Percentiles rank a stretch among this genome's conserved stretches.
Evolutionary conservation across 2,888 invertebrate species (phyloP).

Genomic region (Eustalomyia histrio): DNA sequence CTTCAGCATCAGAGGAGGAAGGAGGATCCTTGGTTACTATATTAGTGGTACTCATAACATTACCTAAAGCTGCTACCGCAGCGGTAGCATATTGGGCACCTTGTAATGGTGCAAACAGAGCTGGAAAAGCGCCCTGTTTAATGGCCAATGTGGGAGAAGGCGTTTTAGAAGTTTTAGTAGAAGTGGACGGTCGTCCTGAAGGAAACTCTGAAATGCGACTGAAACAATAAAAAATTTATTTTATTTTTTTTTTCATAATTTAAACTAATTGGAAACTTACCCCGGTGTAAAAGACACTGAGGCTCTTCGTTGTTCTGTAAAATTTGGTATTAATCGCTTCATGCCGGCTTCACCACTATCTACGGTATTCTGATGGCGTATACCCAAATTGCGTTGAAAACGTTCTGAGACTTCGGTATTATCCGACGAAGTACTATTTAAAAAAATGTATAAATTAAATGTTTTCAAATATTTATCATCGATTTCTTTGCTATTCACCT

Average conservation of each 20-base stretch:
- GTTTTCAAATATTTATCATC: no score
- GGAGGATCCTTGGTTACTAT: constrained; percentile 69
- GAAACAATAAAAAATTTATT: no score
- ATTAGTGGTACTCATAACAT: constrained; percentile 51
- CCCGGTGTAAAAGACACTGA: constrained; percentile 77
- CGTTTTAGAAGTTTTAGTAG: constrained; percentile 68
- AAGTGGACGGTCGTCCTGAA: constrained; percentile 65
- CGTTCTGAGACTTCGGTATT: constrained; percentile 84
- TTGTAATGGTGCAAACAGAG: constrained; percentile 66
- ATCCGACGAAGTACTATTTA: constrained; percentile 81
- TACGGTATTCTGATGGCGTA: constrained; percentile 86
- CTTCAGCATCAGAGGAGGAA: constrained; percentile 68
- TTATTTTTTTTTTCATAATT: no score
- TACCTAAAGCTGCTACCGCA: constrained; percentile 48
- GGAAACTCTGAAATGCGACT: constrained; percentile 73
- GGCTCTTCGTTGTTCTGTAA: constrained; percentile 78
- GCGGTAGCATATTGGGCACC: constrained; percentile 58
- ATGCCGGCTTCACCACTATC: constrained; percentile 82
- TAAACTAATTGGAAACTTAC: constrained; percentile 67
- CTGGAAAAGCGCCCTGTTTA: constrained; percentile 61
- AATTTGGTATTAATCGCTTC: constrained; percentile 75
- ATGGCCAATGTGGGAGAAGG: constrained; percentile 71
- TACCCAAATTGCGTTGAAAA: constrained; percentile 83
- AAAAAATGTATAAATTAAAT: no score
- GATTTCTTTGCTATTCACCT: constrained; percentile 68